A percentile compares a stretch with the other conserved stretches of the same genome.
phyloP scores from a whole-genome alignment of 2,113 vertebrate species.

The Montifringilla adamsi region DNA sequence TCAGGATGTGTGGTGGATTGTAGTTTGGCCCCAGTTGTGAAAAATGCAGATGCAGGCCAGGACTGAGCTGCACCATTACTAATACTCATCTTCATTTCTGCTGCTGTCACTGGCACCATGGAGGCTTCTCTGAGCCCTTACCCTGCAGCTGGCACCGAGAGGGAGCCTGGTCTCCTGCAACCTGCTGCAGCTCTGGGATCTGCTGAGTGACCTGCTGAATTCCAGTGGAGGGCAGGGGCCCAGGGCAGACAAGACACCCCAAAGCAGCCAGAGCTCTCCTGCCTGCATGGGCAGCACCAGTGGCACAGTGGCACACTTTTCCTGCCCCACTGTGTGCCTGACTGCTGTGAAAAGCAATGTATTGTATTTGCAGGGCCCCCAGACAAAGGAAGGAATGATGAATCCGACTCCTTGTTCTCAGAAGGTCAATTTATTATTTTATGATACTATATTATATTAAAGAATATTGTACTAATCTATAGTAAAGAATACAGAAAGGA shows the following conservation, averaged over 20 bases:
- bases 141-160: rapidly evolving
- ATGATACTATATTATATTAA: too few relatives aligned
- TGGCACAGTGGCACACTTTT: rapidly evolving
- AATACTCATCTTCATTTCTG: not conserved
- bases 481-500: too few relatives aligned
- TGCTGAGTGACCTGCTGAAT: not conserved
- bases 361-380: too few relatives aligned
- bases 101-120: rapidly evolving
- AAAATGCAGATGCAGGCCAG: not conserved
- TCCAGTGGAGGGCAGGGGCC: rapidly evolving
- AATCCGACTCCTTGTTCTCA: too few relatives aligned
- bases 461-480: too few relatives aligned
- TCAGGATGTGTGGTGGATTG: not conserved
- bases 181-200: rapidly evolving
- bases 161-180: rapidly evolving
- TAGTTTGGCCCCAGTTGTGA: not conserved
- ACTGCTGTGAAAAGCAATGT: not conserved
- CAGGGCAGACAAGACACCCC: rapidly evolving
- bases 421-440: too few relatives aligned
- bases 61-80: not conserved
- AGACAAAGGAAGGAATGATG: too few relatives aligned
- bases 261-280: rapidly evolving
- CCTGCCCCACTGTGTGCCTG: rapidly evolving
- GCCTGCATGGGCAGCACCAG: rapidly evolving
- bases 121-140: not conserved